Conservation (phyloP, 2,113 vertebrate species). For the Pluvialis apricaria region DNA sequence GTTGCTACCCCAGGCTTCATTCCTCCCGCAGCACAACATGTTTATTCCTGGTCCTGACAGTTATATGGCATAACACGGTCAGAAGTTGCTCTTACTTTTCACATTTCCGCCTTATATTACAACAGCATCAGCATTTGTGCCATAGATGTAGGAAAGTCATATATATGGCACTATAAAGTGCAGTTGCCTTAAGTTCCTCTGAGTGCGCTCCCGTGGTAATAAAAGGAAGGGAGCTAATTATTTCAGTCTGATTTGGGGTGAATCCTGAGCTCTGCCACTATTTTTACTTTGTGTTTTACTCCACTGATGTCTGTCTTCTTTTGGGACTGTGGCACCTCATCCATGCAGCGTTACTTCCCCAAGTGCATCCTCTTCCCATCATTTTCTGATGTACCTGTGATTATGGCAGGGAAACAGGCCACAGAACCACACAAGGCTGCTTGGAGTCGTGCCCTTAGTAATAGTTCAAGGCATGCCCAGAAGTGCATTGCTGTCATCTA, state of each 20-base stretch:
- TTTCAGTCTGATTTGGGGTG: not conserved
- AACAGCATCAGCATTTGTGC: not conserved
- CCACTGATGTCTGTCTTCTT: not conserved
- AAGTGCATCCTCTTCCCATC: not conserved
- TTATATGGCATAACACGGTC: accelerated
- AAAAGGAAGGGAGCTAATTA: not conserved
- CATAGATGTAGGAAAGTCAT: not conserved
- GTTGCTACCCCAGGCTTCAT: not conserved
- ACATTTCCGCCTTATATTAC: not conserved
- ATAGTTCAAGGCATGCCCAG: not conserved
- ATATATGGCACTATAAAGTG: accelerated
- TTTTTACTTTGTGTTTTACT: not conserved
- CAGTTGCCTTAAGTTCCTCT: not conserved
- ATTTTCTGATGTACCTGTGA: not conserved
- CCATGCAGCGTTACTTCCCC: not conserved
- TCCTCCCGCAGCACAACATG: not conserved
- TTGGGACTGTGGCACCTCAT: not conserved
- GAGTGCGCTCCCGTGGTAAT: not conserved
- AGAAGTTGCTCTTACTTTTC: not conserved
- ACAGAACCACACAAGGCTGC: not conserved
- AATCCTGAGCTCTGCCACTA: not conserved
- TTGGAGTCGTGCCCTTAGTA: not conserved
- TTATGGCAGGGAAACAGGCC: not conserved
- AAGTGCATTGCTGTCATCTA: conserved; percentile 56
- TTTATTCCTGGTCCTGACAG: not conserved